A percentile compares a stretch with the other conserved stretches of the same genome.
Evolutionary conservation across 2,113 vertebrate species (phyloP).

Genomic region (Ciconia boyciana): DNA sequence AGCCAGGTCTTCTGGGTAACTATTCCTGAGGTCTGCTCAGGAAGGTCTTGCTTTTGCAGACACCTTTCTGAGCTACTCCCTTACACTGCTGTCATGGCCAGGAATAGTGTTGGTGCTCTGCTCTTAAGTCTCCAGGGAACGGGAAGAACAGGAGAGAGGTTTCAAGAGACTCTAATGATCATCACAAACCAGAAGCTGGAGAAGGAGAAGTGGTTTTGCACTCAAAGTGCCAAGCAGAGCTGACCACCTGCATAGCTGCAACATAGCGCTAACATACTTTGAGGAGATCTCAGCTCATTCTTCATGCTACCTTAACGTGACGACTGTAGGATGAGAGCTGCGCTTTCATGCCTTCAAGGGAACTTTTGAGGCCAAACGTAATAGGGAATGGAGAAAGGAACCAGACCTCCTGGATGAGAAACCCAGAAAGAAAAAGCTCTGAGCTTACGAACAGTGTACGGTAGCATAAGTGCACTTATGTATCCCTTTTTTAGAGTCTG

Average conservation of each 20-base stretch:
- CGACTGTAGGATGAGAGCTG: not conserved
- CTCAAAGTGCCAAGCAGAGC: not conserved
- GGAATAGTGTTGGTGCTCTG: not conserved
- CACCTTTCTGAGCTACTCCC: not conserved
- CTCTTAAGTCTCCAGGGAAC: not conserved
- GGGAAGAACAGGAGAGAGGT: not conserved
- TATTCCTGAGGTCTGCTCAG: not conserved
- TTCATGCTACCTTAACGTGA: accelerated
- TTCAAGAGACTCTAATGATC: not conserved
- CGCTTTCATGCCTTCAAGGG: not conserved
- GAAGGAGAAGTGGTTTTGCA: not conserved
- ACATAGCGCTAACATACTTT: not conserved
- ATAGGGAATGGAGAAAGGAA: not conserved
- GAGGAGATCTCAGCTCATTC: not conserved
- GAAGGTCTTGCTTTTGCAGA: not conserved
- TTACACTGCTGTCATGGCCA: not conserved
- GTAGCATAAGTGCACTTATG: not conserved
- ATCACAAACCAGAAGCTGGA: not conserved
- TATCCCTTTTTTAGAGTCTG: not conserved
- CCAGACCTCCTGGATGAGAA: not conserved
- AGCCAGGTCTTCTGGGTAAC: not conserved
- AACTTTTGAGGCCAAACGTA: not conserved
- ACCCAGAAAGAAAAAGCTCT: not conserved
- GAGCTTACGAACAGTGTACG: not conserved
- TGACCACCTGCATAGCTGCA: not conserved